Evolutionary conservation across 2,113 vertebrate species (phyloP), one percentile per base, ranked within the genome.

Genomic region (Hiodon tergisus): DNA sequence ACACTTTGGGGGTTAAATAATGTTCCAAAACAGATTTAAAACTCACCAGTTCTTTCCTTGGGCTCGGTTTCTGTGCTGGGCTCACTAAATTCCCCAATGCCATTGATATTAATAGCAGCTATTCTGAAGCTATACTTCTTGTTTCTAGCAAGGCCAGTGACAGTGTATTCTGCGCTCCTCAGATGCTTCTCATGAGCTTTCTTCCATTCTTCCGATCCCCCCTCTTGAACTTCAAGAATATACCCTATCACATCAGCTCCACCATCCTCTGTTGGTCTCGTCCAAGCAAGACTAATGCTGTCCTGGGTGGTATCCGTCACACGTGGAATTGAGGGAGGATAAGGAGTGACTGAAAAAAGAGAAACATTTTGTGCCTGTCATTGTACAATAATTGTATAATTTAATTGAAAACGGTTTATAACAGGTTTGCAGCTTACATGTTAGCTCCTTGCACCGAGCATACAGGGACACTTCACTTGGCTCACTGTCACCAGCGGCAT

Each of bases 101-200:
- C 97, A 69, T 97, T 98, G 58, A 92, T 77, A 13, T 99, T 99
- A 85, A 95, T 87, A 54, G 94, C 94, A 74, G 96, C 94, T 57
- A 97, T 96, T 90, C 93, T 92, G 85, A 99, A 99, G 79, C 86
- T 88, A 79, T 98, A 99, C 85, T 97, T 98, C 83, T 95, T 96
- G 59, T 79, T 86, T 68, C 84, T 85, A 76, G 91, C 91, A 69
- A 98, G 94, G 78, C 90, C 91, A 4, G 89, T 87, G 31, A 94
- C 90, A 0, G 91, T 93, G 79, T 95, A 89, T 76, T 99, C 97
- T 4, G 92, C 63, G 63, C 91, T 86, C 78, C 93, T 93, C 74
- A 98, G 78, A 2, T 88, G 93, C 81, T 94, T 92, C 52, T 95
- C 94, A 78, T 99, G 94, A 46, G 92, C 87, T 81, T 93, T 92